Percentiles rank a stretch among this genome's conserved stretches.
Evolutionary conservation across 2,113 vertebrate genomes (phyloP).

Genomic region (Meriones unguiculatus): DNA sequence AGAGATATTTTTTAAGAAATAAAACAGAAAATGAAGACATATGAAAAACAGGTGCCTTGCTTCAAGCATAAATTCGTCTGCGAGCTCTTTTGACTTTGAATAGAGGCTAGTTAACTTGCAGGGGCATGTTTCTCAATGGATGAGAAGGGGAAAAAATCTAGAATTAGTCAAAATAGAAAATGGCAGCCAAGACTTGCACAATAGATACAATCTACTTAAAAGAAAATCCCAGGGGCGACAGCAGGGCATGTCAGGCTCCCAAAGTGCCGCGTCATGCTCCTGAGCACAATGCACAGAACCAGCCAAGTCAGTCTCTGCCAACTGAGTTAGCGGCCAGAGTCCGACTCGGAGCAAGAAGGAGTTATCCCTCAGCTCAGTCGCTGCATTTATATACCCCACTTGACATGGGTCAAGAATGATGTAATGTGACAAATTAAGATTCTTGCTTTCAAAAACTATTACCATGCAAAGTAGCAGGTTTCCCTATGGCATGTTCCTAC

Average conservation of each 20-base stretch:
- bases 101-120: slow-evolving; percentile 6
- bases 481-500: neutral
- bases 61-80: slow-evolving; percentile 12
- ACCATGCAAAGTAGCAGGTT: neutral
- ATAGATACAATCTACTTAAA: neutral
- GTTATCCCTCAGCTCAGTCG: neutral
- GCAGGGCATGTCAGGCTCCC: neutral
- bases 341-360: neutral
- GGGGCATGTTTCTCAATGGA: neutral
- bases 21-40: neutral
- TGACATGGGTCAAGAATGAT: neutral
- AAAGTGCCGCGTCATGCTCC: neutral
- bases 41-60: neutral
- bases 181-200: neutral
- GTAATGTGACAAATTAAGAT: slow-evolving; percentile 24
- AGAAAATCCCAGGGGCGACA: neutral
- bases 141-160: neutral
- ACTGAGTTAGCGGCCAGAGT: neutral
- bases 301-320: neutral
- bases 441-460: neutral
- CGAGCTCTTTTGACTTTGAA: neutral
- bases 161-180: slow-evolving; percentile 35
- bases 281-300: neutral
- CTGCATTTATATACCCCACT: neutral
- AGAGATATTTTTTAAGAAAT: slow-evolving; percentile 38